Evolutionary conservation across 2,888 invertebrate genomes (phyloP), one percentile per base, ranked within the genome.

Genomic region (Hydroisotoma schaefferi): DNA sequence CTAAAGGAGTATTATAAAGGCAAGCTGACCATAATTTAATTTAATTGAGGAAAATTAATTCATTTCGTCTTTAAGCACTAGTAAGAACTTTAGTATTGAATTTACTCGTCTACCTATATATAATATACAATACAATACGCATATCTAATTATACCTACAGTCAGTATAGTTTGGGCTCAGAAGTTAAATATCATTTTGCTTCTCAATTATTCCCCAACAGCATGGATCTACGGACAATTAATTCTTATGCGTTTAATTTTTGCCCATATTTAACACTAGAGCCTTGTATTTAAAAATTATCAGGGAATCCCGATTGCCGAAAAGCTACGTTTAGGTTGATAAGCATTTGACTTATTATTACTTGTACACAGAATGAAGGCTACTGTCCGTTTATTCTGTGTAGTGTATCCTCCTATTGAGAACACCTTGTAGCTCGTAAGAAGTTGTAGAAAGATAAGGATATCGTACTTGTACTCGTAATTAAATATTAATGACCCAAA

Each of bases 11-110:
- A 33, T 33, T 33, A 15, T 33, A 33, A 33, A 33, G 15, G 33
- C 33, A 15, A 10, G 33, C 15, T 10, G 33, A 33, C 33, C 8
- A 33, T 46, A 23, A 46, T 46, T 12, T 46, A 25, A 15, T 15
- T 25, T 46, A 52, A 52, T 52, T 53, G 53, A 26, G 53, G 43
- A 26, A 53, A 53, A 53, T 53, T 53, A 53, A 53, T 53, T 53
- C 53, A 43, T 53, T 53, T 23, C 4, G 20, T 40, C n/a, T 8
- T 15, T 33, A 15, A 15, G 15, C 33, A 15, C 8, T 33, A 33
- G 33, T 33, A 10, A 10, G 8, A 33, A 10, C 8, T 33, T 33
- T 8, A 33, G 33, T 33, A 33, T 33, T 12, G 43, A 43, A 43
- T 43, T 15, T 20, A 23, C 47, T n/a, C n/a, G n/a, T n/a, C n/a